Conservation (phyloP, 2,797 vertebrate genomes). For the Coilia nasus region DNA sequence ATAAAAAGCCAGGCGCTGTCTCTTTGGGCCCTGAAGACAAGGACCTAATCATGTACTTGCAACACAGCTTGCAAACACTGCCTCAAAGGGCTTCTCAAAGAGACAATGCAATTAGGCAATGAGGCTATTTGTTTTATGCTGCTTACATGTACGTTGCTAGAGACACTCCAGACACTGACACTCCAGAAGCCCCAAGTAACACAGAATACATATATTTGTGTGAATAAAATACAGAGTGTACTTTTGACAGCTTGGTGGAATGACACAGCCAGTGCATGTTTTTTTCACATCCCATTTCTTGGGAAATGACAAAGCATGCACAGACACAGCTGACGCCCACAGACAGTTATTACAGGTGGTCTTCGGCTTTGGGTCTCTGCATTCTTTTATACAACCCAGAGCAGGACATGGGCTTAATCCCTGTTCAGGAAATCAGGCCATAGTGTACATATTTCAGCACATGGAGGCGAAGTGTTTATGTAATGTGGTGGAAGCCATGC, state of each 20-base stretch:
- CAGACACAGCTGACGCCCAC: neutral
- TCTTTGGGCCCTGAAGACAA: too few species aligned
- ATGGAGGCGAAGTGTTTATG: conserved; percentile 41
- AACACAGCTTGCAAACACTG: neutral
- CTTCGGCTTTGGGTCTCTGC: neutral
- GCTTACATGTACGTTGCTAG: neutral
- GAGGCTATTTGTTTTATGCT: neutral
- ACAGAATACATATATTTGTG: neutral
- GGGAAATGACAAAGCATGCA: neutral
- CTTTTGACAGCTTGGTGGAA: neutral
- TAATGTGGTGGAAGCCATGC: conserved; percentile 31
- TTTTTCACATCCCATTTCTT: neutral
- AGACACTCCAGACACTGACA: neutral
- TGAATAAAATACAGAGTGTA: neutral
- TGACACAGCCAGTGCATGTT: neutral
- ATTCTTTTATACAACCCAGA: neutral
- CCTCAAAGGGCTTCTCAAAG: neutral
- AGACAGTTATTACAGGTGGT: neutral
- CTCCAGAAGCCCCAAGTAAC: neutral
- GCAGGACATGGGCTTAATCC: conserved; percentile 1
- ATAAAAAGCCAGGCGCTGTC: too few species aligned
- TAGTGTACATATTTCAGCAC: neutral
- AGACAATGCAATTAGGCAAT: neutral
- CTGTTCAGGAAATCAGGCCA: conserved; percentile 7
- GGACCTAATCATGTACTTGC: too few species aligned